Conservation (phyloP, 2,888 invertebrate genomes). For the Allygus modestus region DNA sequence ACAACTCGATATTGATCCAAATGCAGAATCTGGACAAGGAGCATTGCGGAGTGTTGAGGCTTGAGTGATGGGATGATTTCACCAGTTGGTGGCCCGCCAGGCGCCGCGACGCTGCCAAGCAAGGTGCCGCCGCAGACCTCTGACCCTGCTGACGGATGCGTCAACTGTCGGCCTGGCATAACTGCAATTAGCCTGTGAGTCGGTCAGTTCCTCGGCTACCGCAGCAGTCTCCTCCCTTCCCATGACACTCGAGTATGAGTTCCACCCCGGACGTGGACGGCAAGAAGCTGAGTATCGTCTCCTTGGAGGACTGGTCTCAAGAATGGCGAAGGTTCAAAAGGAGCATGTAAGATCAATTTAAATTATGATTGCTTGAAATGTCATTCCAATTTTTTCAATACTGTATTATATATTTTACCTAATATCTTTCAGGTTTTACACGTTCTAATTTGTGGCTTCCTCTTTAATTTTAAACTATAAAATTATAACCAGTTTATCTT, state of each 20-base stretch:
- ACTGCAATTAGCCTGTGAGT: no score
- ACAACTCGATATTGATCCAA: no score
- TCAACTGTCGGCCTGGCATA: background rate
- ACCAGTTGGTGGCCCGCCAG: background rate
- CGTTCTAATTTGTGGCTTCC: no score
- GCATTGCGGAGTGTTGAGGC: background rate
- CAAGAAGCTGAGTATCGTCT: slow-evolving; percentile 1
- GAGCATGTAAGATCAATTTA: slow-evolving; percentile 13
- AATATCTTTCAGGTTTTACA: no score
- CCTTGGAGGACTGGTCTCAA: slow-evolving; percentile 17
- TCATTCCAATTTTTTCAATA: no score
- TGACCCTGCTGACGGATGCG: background rate
- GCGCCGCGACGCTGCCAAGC: background rate
- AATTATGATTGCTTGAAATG: no score
- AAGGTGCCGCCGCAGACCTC: background rate
- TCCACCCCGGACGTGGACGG: background rate
- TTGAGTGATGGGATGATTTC: background rate
- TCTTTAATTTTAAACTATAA: no score
- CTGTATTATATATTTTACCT: no score
- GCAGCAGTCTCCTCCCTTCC: no score
- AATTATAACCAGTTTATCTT: no score
- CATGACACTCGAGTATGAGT: background rate
- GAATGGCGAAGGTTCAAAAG: slow-evolving; percentile 42
- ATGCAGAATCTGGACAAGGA: background rate
- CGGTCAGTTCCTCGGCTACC: background rate